These are phyloP conservation scores for Eudyptes chrysolophus DNA, from an alignment of 2,113 vertebrate species.

Conservation along the genomic window DNA sequence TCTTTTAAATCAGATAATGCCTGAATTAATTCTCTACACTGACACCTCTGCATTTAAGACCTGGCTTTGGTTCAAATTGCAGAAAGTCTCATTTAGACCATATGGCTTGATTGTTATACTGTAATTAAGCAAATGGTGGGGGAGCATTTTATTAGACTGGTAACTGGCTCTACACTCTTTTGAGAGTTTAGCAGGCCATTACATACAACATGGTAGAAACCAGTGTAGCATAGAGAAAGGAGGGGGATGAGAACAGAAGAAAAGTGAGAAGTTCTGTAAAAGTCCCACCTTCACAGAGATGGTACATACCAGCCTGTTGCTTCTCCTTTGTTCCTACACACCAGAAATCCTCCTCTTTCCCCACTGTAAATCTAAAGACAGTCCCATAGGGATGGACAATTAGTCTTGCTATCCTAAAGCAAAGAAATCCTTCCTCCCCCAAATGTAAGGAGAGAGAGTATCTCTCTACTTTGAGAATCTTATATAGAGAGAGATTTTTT, in stretches of 20 bases:
- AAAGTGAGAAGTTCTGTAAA: not conserved
- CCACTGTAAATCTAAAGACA: not conserved
- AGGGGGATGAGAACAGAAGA: not conserved
- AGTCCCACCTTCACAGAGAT: not conserved
- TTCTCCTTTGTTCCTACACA: not conserved
- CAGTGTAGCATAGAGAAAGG: not conserved
- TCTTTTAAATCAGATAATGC: not conserved
- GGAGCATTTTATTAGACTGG: not conserved
- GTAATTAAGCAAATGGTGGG: not conserved
- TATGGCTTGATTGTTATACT: not conserved
- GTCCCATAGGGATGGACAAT: not conserved
- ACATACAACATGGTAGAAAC: not conserved
- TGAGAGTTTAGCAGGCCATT: not conserved
- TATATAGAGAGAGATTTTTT: not conserved
- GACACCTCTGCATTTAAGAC: not conserved
- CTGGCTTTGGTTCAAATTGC: not conserved
- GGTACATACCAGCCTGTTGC: accelerated
- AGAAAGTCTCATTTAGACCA: not conserved
- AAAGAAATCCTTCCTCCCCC: not conserved
- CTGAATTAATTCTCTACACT: not conserved
- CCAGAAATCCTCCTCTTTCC: not conserved
- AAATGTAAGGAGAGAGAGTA: not conserved
- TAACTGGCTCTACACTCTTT: not conserved
- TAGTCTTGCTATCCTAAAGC: not conserved
- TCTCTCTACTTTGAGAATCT: not conserved